Base-by-base conservation (phyloP, 2,113 vertebrate species). In the Falcunculus frontatus region DNA sequence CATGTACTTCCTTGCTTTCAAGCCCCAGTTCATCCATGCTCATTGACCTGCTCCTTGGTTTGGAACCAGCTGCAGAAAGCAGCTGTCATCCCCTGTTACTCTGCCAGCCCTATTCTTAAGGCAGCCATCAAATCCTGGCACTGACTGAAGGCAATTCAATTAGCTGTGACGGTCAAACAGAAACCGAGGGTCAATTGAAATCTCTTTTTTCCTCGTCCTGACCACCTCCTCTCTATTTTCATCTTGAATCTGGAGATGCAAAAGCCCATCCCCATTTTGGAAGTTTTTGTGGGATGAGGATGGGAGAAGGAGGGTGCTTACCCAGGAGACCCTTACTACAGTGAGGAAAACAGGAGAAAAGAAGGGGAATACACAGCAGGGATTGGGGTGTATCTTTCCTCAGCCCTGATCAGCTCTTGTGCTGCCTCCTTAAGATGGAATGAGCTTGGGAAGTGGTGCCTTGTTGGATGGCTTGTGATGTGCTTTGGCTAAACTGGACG, bases 71-170 rank as follows among this genome's bases (percentile, higher is more conserved):
- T 92, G 92, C 69, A 91, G 87, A 97, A 95, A 98, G 79, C 83
- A 96, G 96, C 81, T 93, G 91, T 95, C 96, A 95, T 90, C 59
- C 93, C 96, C 77, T 84, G 69, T 93, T 91, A 91, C 81, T 91
- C 44, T 95, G 78, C 86, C 97, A 84, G 88, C 73, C 49, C 63
- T 89, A 49, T 77, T 97, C 91, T 90, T 88, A 94, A 91, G 57
- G 84, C 83, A 95, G 73, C 74, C 94, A 93, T 95, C 96, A 94
- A 89, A 92, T 78, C 25, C 67, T 97, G 90, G 96, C 93, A 85
- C 75, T 89, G 68, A 64, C 55, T 77, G 94, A 95, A 97, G 81
- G 96, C 92, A 96, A 96, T 96, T 97, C 95, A 95, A 95, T 96
- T 96, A 95, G 95, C 85, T 97, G 91, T 97, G 92, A 91, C 92